Evolutionary conservation across 1,140 invertebrate genomes (phyloP).

Genomic region (Calosoma granatense): DNA sequence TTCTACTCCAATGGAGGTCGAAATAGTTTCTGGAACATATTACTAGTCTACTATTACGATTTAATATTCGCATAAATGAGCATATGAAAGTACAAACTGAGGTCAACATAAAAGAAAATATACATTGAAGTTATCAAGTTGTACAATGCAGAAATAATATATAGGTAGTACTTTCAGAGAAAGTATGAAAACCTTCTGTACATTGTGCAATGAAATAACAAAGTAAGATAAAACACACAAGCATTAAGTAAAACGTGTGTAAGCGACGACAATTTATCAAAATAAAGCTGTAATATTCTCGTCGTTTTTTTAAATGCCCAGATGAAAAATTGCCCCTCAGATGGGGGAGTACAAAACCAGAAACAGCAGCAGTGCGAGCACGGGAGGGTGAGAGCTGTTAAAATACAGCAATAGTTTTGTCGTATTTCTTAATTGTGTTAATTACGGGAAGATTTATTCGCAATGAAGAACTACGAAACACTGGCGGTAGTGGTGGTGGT

Average conservation of each 20-base stretch:
- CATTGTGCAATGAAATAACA: not conserved
- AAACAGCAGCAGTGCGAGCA: not conserved
- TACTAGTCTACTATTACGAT: too few relatives aligned
- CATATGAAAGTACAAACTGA: too few relatives aligned
- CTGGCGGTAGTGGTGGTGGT: not conserved
- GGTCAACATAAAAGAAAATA: too few relatives aligned
- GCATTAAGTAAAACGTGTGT: conserved; percentile 6
- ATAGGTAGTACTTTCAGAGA: too few relatives aligned
- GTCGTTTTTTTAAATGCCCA: not conserved
- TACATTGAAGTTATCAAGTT: too few relatives aligned
- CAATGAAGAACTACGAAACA: not conserved
- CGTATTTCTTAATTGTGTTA: conserved; percentile 9
- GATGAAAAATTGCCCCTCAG: not conserved
- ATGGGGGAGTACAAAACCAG: not conserved
- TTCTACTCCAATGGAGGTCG: too few relatives aligned
- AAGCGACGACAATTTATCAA: conserved; percentile 1
- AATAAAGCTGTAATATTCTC: conserved; percentile 6
- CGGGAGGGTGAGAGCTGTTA: not conserved
- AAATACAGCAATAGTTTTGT: conserved; percentile 2
- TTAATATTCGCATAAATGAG: too few relatives aligned
- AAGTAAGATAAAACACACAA: conserved; percentile 1
- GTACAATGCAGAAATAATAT: too few relatives aligned
- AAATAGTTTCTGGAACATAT: too few relatives aligned
- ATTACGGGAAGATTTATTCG: conserved; percentile 1
- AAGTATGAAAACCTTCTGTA: too few relatives aligned